These are phyloP conservation scores for Ceuthmochares aereus DNA, from an alignment of 2,113 vertebrate genomes.

Conservation along the genomic window DNA sequence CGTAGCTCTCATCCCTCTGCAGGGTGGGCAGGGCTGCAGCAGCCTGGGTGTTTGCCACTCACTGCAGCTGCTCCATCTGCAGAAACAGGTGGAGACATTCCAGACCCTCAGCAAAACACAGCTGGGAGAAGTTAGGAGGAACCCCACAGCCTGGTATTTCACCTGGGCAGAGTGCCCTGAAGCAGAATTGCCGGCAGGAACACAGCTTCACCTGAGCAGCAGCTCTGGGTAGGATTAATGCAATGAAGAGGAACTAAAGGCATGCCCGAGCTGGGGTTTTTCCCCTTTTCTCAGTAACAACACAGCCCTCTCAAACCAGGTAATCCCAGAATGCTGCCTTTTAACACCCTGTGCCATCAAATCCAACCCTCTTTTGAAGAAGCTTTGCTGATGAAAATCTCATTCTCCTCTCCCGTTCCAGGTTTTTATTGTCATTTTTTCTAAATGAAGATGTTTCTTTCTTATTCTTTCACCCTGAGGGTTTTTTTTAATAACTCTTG, in stretches of 20 bases:
- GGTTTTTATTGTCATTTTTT: neutral
- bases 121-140: conserved; percentile 67
- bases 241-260: neutral
- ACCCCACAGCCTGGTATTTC: conserved; percentile 28
- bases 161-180: neutral
- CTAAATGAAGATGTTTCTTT: neutral
- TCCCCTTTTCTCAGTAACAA: neutral
- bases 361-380: neutral
- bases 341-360: neutral
- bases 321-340: neutral
- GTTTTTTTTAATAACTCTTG: neutral
- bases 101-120: conserved; percentile 61
- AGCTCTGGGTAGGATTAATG: neutral
- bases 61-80: conserved; percentile 72
- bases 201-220: neutral
- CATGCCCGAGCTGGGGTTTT: neutral
- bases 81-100: conserved; percentile 60
- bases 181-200: neutral
- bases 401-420: neutral
- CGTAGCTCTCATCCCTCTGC: neutral
- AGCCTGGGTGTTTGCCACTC: conserved; percentile 69
- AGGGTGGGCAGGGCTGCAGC: neutral
- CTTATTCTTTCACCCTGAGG: neutral
- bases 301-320: neutral
- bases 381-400: neutral